Conservation (phyloP, 2,888 invertebrate species). For the Xanthorhoe designata region DNA sequence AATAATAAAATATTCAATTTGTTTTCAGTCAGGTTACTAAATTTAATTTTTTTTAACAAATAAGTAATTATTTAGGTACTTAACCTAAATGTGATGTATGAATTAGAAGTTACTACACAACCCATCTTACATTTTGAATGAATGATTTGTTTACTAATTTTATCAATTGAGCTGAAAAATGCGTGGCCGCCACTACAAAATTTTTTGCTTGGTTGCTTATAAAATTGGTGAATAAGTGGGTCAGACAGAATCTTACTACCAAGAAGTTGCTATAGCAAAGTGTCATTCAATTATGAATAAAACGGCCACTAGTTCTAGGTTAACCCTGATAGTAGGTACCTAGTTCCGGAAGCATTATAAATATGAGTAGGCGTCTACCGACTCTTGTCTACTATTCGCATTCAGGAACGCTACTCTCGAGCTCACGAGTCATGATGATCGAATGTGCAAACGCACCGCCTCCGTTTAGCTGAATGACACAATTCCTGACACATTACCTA, state of each 20-base stretch:
- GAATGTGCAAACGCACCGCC: slow-evolving; percentile 75
- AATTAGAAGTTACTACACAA: too few species aligned
- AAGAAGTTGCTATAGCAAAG: neutral
- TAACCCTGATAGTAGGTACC: slow-evolving; percentile 13
- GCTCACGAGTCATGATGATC: slow-evolving; percentile 65
- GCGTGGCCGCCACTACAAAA: slow-evolving; percentile 81
- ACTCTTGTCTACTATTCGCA: slow-evolving; percentile 66
- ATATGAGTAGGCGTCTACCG: slow-evolving; percentile 62
- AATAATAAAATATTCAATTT: too few species aligned
- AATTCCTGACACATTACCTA: slow-evolving; percentile 81
- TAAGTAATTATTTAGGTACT: too few species aligned
- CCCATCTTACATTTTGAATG: neutral
- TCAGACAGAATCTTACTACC: neutral
- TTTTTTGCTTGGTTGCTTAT: slow-evolving; percentile 55
- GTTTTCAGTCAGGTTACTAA: too few species aligned
- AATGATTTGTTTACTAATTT: slow-evolving; percentile 53
- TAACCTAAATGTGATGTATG: too few species aligned
- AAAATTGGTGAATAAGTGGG: slow-evolving; percentile 48
- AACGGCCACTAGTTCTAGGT: slow-evolving; percentile 9
- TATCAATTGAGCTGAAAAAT: slow-evolving; percentile 59
- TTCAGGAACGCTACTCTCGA: slow-evolving; percentile 71
- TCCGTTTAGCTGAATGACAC: slow-evolving; percentile 79
- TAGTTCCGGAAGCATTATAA: slow-evolving; percentile 27
- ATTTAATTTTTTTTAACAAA: too few species aligned
- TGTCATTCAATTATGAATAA: neutral